Evolutionary conservation across 1,140 invertebrate species (phyloP).

Genomic region (Drosophila bifasciata): DNA sequence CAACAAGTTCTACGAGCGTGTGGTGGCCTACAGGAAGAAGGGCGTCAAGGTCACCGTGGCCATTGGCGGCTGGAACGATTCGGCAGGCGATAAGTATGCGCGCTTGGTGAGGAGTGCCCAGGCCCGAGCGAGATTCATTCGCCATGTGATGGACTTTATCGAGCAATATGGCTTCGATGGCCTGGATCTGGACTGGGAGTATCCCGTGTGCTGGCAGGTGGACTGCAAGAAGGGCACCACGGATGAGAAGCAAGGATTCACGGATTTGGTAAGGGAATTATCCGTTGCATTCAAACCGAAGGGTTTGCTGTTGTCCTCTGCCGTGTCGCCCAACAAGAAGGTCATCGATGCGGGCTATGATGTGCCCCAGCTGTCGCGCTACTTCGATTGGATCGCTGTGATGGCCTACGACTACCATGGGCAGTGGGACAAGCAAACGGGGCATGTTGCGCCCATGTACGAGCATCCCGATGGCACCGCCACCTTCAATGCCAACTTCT

Average conservation of each 20-base stretch:
- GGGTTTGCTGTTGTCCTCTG: conserved; percentile 90
- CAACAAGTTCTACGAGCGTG: conserved; percentile 94
- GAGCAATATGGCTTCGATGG: conserved; percentile 93
- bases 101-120: conserved; percentile 90
- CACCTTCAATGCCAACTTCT: conserved; percentile 94
- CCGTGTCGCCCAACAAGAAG: conserved; percentile 93
- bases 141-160: conserved; percentile 90
- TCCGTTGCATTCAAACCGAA: conserved; percentile 88
- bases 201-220: conserved; percentile 96
- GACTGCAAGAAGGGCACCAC: conserved; percentile 90
- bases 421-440: conserved; percentile 93
- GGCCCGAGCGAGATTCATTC: conserved; percentile 89
- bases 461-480: conserved; percentile 88
- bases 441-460: conserved; percentile 92
- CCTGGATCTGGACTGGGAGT: conserved; percentile 95
- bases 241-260: conserved; percentile 91
- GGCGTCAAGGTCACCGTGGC: conserved; percentile 93
- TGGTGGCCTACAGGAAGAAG: conserved; percentile 89
- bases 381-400: conserved; percentile 92
- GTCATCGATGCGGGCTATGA: conserved; percentile 93
- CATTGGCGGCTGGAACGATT: conserved; percentile 96
- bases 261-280: conserved; percentile 89
- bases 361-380: conserved; percentile 87
- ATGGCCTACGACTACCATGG: conserved; percentile 96
- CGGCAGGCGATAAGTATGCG: conserved; percentile 93